Evolutionary conservation across 1,140 invertebrate species (phyloP), one percentile per base, ranked within the genome.

Genomic region (Drosophila equinoxialis): DNA sequence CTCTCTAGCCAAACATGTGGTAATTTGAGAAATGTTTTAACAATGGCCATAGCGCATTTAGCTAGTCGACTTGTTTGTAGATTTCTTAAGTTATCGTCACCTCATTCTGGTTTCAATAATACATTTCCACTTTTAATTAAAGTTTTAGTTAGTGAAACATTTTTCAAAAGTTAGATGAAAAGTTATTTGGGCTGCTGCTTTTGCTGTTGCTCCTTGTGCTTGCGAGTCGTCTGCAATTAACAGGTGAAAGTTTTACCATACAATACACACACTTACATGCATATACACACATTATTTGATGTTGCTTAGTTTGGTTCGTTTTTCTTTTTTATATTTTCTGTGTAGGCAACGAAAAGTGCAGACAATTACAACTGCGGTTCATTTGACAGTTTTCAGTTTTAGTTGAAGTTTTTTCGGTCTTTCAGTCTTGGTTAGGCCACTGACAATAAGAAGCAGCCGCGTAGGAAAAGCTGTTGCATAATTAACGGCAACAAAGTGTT

Each of bases 401-500:
- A 87, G 83, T 87, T 87, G 37, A 39, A 39, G 35, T 30, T 37
- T 86, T 86, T 79, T 67, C 76, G 87, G 45, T 48, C 87, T 87
- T 87, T 33, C 41, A 39, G 48, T 42, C 13, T 26, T 69, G 71
- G 59, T 64, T 65, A 61, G 68, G 67, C 68, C 68, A 30, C 26
- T 13, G 17, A 59, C 26, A 45, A 26, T n/a, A 42, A 23, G 57
- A 59, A 63, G 45, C 45, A 26, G 60, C 17, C 45, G 26, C 41
- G 45, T 71, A 61, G 64, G 58, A 39, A 26, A 33, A 62, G 62
- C 77, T 73, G 68, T 77, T 84, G 69, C 77, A 85, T 86, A 87
- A 86, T 86, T 86, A 86, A 86, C 83, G 79, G 72, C 84, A 89
- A 87, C 79, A 87, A 83, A 79, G 83, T 86, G 83, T 87, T 87